Base-by-base conservation (phyloP, 2,113 vertebrate genomes). In the Beaufortia kweichowensis region DNA sequence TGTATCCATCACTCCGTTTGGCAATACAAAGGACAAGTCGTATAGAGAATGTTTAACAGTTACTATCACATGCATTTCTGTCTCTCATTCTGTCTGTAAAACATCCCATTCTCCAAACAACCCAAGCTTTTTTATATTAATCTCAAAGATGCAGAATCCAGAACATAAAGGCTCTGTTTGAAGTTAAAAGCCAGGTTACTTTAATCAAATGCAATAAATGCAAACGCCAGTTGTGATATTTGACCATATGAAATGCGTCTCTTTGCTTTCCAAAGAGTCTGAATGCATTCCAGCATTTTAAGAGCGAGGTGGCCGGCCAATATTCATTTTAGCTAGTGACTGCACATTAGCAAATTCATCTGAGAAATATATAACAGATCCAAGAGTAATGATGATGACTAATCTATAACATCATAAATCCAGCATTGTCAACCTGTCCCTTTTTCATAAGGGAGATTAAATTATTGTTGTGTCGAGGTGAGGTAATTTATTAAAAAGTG, bases 391-490 rank as follows among this genome's bases (percentile, higher is more conserved):
- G 87, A 89, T 91, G 89, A 90, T 91, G 90, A 75, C 75, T 88
- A 92, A 91, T 91, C 88, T 84, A 90, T 91, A 91, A 88, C 81
- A 88, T 89, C 91, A 91, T 90, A 88, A 93, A 90, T 91, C 88
- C 89, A 85, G 88, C 89, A 87, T 87, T 92, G 91, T 91, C 90
- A 87, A 90, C 87, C 80, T 87, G 89, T 91, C 89, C 89, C 79
- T 91, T 77, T 91, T 91, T 91, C 89, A 90, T 90, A 90, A 88
- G 89, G 85, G 85, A 87, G 88, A 91, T 92, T 91, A 90, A 89
- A 90, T 91, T 90, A 90, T 91, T 89, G 88, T 86, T 87, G 83
- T 90, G 88, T 91, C 87, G 88, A 87, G 81, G 87, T 83, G 84
- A 87, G 60, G 80, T 91, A 89, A 90, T 92, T 90, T 91, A 91